These are phyloP conservation scores for Cephalopachus bancanus DNA, from an alignment of 2,797 vertebrate species.

Conservation along the genomic window DNA sequence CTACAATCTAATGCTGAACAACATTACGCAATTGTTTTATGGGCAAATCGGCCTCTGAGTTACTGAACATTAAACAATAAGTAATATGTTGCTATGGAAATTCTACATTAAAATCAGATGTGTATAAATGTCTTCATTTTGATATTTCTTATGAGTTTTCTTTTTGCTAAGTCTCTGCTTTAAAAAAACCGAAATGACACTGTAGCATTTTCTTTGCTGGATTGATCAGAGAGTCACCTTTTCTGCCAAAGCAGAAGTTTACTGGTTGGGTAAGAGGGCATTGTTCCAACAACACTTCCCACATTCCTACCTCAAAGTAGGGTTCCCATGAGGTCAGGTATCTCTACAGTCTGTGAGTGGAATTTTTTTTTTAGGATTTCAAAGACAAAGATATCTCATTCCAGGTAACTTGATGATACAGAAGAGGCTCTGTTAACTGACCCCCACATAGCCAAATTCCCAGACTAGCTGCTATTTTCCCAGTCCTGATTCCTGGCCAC, in stretches of 20 bases:
- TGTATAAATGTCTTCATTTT: conserved; percentile 59
- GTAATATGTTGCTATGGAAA: conserved; percentile 66
- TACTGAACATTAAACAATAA: neutral
- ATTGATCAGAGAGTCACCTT: neutral
- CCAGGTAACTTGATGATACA: conserved; percentile 37
- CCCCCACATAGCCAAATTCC: neutral
- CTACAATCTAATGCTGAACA: conserved; percentile 46
- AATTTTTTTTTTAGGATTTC: conserved; percentile 24
- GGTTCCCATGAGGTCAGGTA: conserved; percentile 13
- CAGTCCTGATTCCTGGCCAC: neutral
- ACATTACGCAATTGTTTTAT: conserved; percentile 47
- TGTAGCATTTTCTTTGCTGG: neutral
- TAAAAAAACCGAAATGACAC: neutral
- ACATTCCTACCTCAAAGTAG: neutral
- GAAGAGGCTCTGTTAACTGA: neutral
- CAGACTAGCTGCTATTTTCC: neutral
- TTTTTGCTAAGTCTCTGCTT: neutral
- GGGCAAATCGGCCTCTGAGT: neutral
- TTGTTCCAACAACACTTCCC: neutral
- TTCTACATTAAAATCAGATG: conserved; percentile 62
- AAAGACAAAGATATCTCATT: conserved; percentile 63
- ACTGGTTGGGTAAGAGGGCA: neutral
- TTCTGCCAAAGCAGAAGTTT: neutral
- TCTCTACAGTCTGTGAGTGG: neutral
- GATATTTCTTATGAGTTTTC: conserved; percentile 10